These are phyloP conservation scores for Acanthis flammea DNA, from an alignment of 2,797 vertebrate species.

Conservation along the genomic window DNA sequence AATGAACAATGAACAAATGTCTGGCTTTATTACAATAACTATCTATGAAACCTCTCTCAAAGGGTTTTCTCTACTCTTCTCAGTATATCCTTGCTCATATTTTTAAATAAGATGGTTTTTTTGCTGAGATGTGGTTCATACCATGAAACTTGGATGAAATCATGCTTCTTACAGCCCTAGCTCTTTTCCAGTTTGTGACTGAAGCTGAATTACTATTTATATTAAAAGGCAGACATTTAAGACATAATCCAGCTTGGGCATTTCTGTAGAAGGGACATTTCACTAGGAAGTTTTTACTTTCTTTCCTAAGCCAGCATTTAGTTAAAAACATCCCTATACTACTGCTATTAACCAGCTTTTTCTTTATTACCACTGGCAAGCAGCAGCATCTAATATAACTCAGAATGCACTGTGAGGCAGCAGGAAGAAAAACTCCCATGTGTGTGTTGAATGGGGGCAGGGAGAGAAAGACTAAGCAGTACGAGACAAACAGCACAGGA, in stretches of 20 bases:
- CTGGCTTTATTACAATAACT: neutral
- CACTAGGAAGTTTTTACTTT: neutral
- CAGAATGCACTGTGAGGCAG: neutral
- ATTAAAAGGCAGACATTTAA: neutral
- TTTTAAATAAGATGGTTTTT: neutral
- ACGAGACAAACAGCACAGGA: accelerated
- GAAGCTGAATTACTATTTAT: neutral
- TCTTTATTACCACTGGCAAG: neutral
- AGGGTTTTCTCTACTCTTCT: neutral
- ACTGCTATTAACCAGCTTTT: neutral
- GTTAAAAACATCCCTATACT: neutral
- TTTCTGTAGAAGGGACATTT: neutral
- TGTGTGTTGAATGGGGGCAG: neutral
- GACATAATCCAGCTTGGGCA: neutral
- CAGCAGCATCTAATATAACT: neutral
- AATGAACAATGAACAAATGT: neutral
- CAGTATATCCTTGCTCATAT: neutral
- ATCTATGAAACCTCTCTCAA: neutral
- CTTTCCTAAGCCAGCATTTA: neutral
- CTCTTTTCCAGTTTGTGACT: neutral
- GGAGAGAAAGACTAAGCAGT: neutral
- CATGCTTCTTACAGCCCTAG: neutral
- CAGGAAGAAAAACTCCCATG: neutral
- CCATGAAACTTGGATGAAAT: neutral
- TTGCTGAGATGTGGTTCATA: neutral